Evolutionary conservation across 2,113 vertebrate species (phyloP).

Genomic region (Prolemur simus): DNA sequence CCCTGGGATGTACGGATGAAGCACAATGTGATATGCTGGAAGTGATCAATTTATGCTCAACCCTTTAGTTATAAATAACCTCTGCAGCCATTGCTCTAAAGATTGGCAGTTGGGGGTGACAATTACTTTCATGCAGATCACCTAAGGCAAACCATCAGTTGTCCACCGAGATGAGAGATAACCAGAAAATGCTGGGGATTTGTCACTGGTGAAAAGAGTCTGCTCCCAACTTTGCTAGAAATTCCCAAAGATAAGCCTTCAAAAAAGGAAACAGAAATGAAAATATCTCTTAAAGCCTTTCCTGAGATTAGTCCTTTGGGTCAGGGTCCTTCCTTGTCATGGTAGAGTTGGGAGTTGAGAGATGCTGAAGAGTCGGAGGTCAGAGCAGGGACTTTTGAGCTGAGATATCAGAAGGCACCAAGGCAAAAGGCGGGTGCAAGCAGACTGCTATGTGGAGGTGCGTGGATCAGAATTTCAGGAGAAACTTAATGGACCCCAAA

Average conservation of each 20-base stretch:
- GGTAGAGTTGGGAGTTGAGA: neutral
- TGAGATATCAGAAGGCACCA: neutral
- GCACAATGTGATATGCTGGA: neutral
- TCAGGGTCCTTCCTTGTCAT: neutral
- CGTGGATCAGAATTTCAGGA: neutral
- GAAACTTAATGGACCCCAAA: neutral
- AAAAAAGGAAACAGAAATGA: neutral
- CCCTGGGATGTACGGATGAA: constrained; percentile 20
- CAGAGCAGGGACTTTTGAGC: neutral
- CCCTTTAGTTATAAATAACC: neutral
- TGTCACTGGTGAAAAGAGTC: neutral
- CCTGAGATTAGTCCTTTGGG: neutral
- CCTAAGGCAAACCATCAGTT: neutral
- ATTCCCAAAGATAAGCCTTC: neutral
- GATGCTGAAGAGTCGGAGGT: neutral
- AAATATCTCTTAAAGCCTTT: neutral
- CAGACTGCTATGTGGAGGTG: neutral
- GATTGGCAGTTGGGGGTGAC: neutral
- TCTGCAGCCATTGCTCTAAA: neutral
- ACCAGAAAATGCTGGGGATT: constrained; percentile 11
- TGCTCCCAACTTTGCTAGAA: neutral
- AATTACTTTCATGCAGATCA: neutral
- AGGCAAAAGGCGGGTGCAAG: neutral
- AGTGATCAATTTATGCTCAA: neutral
- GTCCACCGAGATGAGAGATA: neutral